Conservation (phyloP, 2,797 vertebrate genomes). For the Catamblyrhynchus diadema region DNA sequence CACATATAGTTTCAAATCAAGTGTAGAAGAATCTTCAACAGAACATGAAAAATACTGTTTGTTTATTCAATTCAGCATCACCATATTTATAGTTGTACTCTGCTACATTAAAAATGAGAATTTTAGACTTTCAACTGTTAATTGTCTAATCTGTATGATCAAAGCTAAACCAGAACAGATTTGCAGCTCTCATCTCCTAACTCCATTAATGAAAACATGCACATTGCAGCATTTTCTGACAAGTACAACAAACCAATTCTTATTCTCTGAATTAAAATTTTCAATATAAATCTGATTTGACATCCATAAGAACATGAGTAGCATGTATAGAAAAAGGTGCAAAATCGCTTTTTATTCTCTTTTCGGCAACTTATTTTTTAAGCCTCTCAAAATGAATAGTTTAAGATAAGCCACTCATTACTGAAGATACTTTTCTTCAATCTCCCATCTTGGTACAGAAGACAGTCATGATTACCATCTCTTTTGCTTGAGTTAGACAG, state of each 20-base stretch:
- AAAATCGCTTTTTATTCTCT: neutral
- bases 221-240: neutral
- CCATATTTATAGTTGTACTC: neutral
- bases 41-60: neutral
- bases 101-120: neutral
- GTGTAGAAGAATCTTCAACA: neutral
- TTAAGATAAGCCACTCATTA: neutral
- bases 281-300: neutral
- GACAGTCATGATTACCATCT: neutral
- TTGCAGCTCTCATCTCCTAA: neutral
- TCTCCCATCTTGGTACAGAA: neutral
- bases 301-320: neutral
- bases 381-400: neutral
- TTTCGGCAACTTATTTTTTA: neutral
- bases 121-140: neutral
- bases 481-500: neutral
- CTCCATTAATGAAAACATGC: neutral
- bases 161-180: neutral
- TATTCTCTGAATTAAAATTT: neutral
- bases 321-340: neutral
- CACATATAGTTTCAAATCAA: neutral
- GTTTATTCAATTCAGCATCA: neutral
- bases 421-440: neutral
- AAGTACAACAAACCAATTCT: neutral
- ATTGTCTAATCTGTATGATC: neutral